Conservation (phyloP, 2,888 invertebrate genomes). For the Slavum lentiscoides region DNA sequence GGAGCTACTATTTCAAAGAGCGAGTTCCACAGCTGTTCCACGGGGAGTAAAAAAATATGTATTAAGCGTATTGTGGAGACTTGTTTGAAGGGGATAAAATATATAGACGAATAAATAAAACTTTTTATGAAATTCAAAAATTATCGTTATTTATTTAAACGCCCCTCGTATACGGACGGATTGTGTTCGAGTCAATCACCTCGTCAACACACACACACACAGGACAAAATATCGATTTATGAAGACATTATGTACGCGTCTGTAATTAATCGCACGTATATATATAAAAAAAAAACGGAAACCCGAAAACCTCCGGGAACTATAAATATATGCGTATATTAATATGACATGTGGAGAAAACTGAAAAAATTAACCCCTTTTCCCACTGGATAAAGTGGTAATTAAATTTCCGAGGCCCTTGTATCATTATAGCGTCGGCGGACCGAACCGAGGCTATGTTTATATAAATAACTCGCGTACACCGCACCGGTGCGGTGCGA, state of each 20-base stretch:
- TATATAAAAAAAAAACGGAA: neutral
- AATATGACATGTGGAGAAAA: too few relatives aligned
- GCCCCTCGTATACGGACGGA: neutral
- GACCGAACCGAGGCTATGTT: neutral
- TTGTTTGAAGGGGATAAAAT: too few relatives aligned
- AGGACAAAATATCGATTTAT: constrained; percentile 16
- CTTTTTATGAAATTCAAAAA: too few relatives aligned
- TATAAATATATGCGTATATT: neutral
- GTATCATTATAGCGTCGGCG: constrained; percentile 4
- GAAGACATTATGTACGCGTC: neutral
- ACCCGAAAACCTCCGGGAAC: neutral
- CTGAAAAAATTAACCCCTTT: neutral
- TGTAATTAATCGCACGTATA: constrained; percentile 1
- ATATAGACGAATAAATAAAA: too few relatives aligned
- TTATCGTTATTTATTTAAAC: neutral
- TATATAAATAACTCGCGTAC: too few relatives aligned
- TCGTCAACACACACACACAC: neutral
- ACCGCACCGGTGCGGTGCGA: neutral
- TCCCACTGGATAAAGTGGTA: neutral
- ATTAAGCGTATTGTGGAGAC: too few relatives aligned
- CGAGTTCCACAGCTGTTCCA: too few relatives aligned
- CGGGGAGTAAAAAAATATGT: too few relatives aligned
- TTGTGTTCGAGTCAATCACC: neutral
- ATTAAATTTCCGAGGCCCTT: constrained; percentile 42
- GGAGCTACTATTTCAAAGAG: too few relatives aligned